A percentile compares a stretch with the other conserved stretches of the same genome.
Conservation (phyloP, 2,888 invertebrate species). For the Melieria omissa region DNA sequence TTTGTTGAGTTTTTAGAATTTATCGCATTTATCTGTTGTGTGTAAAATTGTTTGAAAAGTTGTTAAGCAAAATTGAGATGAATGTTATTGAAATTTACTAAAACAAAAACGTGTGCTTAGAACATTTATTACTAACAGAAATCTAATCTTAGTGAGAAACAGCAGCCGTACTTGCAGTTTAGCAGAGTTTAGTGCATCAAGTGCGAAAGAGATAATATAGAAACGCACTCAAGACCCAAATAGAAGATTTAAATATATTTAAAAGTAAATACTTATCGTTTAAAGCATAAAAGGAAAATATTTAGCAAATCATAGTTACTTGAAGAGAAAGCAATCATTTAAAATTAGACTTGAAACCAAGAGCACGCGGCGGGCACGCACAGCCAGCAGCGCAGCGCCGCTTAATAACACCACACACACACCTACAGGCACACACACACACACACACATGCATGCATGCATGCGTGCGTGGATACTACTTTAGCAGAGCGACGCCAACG, state of each 20-base stretch:
- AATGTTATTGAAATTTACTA: slow-evolving; percentile 21
- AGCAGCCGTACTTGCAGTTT: not conserved
- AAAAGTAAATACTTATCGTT: no score
- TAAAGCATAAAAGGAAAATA: no score
- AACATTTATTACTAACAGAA: slow-evolving; percentile 14
- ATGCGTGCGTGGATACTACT: no score
- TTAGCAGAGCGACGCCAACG: no score
- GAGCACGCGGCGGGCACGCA: not conserved
- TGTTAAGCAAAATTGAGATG: not conserved
- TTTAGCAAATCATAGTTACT: slow-evolving; percentile 8
- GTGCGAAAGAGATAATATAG: no score
- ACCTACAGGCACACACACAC: no score
- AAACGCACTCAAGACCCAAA: no score
- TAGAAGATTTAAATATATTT: no score
- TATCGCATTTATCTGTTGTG: not conserved
- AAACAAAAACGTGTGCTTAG: no score
- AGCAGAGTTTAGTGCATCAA: not conserved
- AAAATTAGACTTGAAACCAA: slow-evolving; percentile 38
- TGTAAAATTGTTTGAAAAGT: not conserved
- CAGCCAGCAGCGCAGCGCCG: no score
- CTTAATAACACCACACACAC: no score
- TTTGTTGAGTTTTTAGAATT: not conserved
- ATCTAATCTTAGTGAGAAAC: slow-evolving; percentile 24
- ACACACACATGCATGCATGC: no score
- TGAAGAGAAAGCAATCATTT: slow-evolving; percentile 49